Base-by-base conservation (phyloP, 2,113 vertebrate species). In the Furnarius figulus region DNA sequence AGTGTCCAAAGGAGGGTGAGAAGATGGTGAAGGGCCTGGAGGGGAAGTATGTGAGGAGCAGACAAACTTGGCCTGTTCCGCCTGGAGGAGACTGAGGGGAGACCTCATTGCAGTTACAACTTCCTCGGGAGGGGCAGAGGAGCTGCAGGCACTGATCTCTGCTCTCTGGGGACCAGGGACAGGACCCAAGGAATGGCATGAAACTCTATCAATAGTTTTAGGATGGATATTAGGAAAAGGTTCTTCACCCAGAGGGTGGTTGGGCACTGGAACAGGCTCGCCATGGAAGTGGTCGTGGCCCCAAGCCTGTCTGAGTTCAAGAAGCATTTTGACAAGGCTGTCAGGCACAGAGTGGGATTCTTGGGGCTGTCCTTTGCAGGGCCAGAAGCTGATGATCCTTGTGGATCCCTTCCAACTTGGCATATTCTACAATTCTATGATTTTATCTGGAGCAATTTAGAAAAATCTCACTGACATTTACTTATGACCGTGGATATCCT, bases 41-140 rank as follows among this genome's bases (percentile, higher is more conserved):
- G 35, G 55, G 22, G 79, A 33, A 33, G 46, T n/a, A 0, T 40
- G 17, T 8, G 30, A 35, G 71, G 39, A 53, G 63, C 0, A 1
- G 42, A 17, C 56, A 58, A 14, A 8, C 63, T 42, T 42, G 24
- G 20, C 35, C 10, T 68, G 39, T 47, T 35, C 30, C 15, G 53
- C 62, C 37, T 55, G 39, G 50, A 35, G 37, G 47, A 49, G 35
- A 16, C 37, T 70, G 55, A 70, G n/a, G n/a, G 30, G 30, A 47
- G 11, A 6, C 6, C 28, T 55, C 30, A 7, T 1, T 28, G 52
- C 61, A 81, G 46, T 17, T 52, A 4, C 44, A 39, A 0, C 52
- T 44, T 44, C 37, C 46, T 62, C 2, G 2, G 37, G 28, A 71
- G 56, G 10, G n/a, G 22, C 46, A 4, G 12, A 28, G 47, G 55